phyloP scores from a whole-genome alignment of 2,888 invertebrate genomes.

The Lamellibrachia columna region DNA sequence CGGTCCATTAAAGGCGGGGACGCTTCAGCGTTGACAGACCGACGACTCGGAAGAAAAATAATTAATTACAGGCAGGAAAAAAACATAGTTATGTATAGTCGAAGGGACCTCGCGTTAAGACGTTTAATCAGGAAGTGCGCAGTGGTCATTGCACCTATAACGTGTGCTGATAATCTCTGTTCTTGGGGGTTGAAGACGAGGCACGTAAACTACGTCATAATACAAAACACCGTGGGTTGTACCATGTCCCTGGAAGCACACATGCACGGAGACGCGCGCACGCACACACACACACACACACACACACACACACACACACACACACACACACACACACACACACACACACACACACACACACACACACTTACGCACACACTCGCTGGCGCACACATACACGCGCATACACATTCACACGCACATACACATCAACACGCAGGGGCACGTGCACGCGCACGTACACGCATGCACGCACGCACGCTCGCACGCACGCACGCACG shows the following conservation, averaged over 20 bases:
- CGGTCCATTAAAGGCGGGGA: neutral
- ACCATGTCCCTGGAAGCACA: neutral
- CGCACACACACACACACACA: too few relatives aligned
- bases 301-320: neutral
- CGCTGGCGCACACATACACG: neutral
- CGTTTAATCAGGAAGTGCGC: neutral
- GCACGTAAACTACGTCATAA: neutral
- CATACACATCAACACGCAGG: neutral
- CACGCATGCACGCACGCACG: neutral
- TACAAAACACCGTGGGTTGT: neutral
- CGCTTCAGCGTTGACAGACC: neutral
- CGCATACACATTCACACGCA: neutral
- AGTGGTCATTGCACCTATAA: neutral
- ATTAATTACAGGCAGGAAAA: neutral
- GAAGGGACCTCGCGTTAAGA: neutral
- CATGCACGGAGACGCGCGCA: too few relatives aligned
- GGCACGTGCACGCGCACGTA: neutral
- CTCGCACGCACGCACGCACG: neutral
- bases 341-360: neutral
- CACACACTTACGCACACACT: neutral
- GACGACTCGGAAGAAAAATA: conserved; percentile 9
- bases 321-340: neutral
- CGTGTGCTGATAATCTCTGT: neutral
- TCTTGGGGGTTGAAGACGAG: neutral
- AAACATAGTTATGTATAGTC: neutral